phyloP scores from a whole-genome alignment of 1,140 invertebrate genomes.

The Prorops nasuta region DNA sequence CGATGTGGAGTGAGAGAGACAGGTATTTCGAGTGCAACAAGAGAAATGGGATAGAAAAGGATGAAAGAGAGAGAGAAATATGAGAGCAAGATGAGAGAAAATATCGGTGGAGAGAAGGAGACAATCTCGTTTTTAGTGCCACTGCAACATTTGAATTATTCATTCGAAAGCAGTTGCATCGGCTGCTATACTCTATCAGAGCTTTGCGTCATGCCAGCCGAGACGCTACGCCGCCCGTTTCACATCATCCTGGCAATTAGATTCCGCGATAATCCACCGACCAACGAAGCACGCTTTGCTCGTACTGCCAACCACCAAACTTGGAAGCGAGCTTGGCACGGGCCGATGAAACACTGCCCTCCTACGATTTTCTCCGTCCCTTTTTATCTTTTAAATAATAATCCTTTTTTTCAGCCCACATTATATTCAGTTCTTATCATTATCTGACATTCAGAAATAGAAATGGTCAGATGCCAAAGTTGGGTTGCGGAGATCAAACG shows the following conservation, averaged over 20 bases:
- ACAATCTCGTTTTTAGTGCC: constrained; percentile 31
- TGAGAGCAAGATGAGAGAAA: too few relatives aligned
- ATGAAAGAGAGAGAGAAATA: background rate
- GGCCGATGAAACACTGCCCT: too few relatives aligned
- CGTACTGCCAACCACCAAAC: too few relatives aligned
- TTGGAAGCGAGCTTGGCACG: too few relatives aligned
- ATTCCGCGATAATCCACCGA: constrained; percentile 28
- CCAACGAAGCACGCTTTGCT: too few relatives aligned
- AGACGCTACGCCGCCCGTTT: constrained; percentile 32
- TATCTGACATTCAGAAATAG: too few relatives aligned
- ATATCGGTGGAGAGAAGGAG: constrained; percentile 17
- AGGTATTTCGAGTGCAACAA: background rate
- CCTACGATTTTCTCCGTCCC: too few relatives aligned
- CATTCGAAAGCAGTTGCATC: constrained; percentile 43
- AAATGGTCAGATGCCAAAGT: too few relatives aligned
- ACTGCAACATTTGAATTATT: constrained; percentile 49
- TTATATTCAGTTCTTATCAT: too few relatives aligned
- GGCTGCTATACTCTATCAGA: constrained; percentile 35
- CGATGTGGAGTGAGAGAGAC: constrained; percentile 14
- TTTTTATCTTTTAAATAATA: too few relatives aligned
- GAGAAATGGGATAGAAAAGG: constrained; percentile 1
- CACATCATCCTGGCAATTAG: constrained; percentile 40
- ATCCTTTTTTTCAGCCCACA: too few relatives aligned
- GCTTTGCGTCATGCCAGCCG: constrained; percentile 26
- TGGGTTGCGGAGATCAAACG: too few relatives aligned